Percentiles rank a stretch among this genome's conserved stretches.
phyloP scores from a whole-genome alignment of 2,113 vertebrate genomes.

The Axis porcinus region DNA sequence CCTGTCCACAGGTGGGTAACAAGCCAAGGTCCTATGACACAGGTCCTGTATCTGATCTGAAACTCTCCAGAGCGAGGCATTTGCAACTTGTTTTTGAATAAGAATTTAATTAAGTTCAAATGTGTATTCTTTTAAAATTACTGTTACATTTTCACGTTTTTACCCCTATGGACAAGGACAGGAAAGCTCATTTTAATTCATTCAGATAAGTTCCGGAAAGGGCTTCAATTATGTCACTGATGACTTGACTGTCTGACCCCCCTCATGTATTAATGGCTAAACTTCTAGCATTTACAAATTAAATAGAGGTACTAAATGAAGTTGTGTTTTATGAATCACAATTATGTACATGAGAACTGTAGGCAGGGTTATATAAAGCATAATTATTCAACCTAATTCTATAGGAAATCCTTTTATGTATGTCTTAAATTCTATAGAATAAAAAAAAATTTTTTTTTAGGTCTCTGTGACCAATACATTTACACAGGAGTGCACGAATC shows the following conservation, averaged over 20 bases:
- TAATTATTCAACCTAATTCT: neutral
- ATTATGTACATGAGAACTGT: neutral
- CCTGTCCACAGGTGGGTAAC: fast-evolving
- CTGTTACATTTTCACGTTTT: neutral
- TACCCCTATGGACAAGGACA: neutral
- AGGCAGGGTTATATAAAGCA: neutral
- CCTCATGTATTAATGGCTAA: neutral
- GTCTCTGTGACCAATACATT: neutral
- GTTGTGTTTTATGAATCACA: neutral
- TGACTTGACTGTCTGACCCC: neutral
- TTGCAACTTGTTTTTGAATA: neutral
- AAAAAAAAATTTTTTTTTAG: neutral
- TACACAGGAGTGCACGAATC: neutral
- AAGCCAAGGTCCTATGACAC: neutral
- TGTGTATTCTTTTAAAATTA: neutral
- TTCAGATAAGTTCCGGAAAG: neutral
- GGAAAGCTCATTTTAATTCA: neutral
- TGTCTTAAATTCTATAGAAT: neutral
- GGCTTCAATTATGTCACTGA: neutral
- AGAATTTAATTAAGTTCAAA: neutral
- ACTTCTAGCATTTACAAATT: neutral
- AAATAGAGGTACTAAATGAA: neutral
- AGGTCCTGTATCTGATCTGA: neutral
- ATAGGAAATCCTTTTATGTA: neutral
- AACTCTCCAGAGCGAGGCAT: neutral